These are phyloP conservation scores for Cavia porcellus DNA, from an alignment of 2,113 vertebrate species.

Conservation along the genomic window DNA sequence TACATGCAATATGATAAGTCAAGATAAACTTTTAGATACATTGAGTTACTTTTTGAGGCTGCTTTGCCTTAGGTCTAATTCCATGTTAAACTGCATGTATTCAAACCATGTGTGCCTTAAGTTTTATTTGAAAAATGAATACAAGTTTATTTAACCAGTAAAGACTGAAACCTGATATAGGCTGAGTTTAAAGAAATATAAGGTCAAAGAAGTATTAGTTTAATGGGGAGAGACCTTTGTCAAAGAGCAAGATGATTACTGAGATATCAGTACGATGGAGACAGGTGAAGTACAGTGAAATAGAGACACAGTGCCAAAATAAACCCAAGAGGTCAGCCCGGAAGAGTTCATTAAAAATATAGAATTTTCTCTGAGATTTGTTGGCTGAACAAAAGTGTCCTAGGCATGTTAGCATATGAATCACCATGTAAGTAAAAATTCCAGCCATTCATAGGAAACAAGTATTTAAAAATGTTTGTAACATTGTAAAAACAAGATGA, in stretches of 20 bases:
- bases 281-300: neutral
- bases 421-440: neutral
- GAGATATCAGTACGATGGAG: neutral
- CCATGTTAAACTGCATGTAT: neutral
- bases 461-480: neutral
- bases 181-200: neutral
- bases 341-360: neutral
- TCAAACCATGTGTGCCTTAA: neutral
- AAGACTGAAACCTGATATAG: neutral
- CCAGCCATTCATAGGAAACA: conserved; percentile 16
- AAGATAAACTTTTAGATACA: neutral
- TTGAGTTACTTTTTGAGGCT: neutral
- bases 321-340: neutral
- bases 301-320: neutral
- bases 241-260: neutral
- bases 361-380: conserved; percentile 35
- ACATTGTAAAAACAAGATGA: neutral
- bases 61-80: neutral
- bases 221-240: neutral
- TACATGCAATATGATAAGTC: too few species aligned
- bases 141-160: neutral
- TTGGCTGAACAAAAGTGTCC: neutral
- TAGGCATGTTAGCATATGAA: neutral
- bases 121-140: neutral
- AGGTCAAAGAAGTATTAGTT: neutral